Percentiles rank a stretch among this genome's conserved stretches.
Conservation (phyloP, 2,888 invertebrate genomes). For the Lomographa bimaculata region DNA sequence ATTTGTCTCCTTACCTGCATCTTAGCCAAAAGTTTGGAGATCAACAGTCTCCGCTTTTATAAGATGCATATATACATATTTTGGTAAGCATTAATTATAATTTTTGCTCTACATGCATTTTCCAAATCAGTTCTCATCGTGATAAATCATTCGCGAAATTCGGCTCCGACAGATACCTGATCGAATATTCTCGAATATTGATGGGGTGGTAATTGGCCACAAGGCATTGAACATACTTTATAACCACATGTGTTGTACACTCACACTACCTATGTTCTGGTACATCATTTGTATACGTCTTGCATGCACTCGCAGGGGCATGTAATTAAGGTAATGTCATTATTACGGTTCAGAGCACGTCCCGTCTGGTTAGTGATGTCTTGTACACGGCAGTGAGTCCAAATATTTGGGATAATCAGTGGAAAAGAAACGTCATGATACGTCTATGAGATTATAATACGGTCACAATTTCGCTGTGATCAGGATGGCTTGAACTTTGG, state of each 20-base stretch:
- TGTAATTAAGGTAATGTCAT: conserved; percentile 41
- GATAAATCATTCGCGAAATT: conserved; percentile 30
- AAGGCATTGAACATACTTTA: too few species aligned
- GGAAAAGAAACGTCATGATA: too few species aligned
- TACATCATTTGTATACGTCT: conserved; percentile 55
- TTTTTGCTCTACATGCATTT: conserved; percentile 14
- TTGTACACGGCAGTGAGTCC: not conserved
- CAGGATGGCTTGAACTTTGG: too few species aligned
- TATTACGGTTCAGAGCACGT: conserved; percentile 12
- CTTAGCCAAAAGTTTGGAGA: too few species aligned
- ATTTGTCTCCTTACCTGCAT: too few species aligned
- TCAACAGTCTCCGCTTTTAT: too few species aligned
- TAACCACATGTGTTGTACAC: too few species aligned
- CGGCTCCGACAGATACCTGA: conserved; percentile 31
- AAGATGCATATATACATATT: not conserved
- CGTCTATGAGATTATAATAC: too few species aligned
- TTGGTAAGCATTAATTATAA: conserved; percentile 17
- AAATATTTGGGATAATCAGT: too few species aligned
- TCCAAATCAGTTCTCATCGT: conserved; percentile 24
- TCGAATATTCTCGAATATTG: conserved; percentile 65
- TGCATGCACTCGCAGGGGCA: conserved; percentile 37
- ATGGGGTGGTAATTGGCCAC: conserved; percentile 59
- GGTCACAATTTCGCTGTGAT: too few species aligned
- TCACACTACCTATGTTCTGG: conserved; percentile 55
- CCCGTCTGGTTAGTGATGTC: conserved; percentile 10